Evolutionary conservation across 1,140 invertebrate species (phyloP).

Genomic region (Bombus waltoni): DNA sequence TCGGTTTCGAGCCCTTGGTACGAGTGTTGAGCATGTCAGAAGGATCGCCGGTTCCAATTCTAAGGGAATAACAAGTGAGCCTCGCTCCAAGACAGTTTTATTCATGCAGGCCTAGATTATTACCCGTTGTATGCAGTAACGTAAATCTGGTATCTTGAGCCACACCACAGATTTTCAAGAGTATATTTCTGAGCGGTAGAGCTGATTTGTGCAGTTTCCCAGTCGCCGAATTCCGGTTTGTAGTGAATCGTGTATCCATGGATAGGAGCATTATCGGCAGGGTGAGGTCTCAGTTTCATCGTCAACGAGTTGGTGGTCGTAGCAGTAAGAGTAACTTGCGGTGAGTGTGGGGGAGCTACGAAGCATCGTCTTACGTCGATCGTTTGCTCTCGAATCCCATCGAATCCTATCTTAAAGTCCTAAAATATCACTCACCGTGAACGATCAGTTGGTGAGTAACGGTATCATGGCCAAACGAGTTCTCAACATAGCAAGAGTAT

Average conservation of each 20-base stretch:
- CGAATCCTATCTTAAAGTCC: neutral
- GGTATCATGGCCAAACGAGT: slow-evolving; percentile 95
- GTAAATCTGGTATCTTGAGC: slow-evolving; percentile 95
- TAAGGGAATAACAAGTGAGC: slow-evolving; percentile 72
- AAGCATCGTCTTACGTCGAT: slow-evolving; percentile 27
- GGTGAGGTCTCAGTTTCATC: slow-evolving; percentile 90
- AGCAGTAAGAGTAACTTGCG: slow-evolving; percentile 89
- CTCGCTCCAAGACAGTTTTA: neutral
- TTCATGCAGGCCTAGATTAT: slow-evolving; percentile 41
- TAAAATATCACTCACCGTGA: slow-evolving; percentile 84
- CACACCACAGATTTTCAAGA: slow-evolving; percentile 93
- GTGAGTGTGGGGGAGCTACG: slow-evolving; percentile 92
- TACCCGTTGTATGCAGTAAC: slow-evolving; percentile 95
- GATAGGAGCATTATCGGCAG: slow-evolving; percentile 88
- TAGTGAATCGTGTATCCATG: slow-evolving; percentile 96
- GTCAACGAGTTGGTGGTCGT: slow-evolving; percentile 93
- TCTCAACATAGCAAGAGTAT: slow-evolving; percentile 95
- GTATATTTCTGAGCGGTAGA: slow-evolving; percentile 92
- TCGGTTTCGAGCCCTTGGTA: slow-evolving; percentile 94
- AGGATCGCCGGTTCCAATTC: slow-evolving; percentile 94
- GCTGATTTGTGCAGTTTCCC: slow-evolving; percentile 92
- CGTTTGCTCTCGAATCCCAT: neutral
- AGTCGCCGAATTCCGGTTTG: slow-evolving; percentile 96
- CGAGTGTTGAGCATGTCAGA: slow-evolving; percentile 93
- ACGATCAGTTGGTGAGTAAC: slow-evolving; percentile 95